These are phyloP conservation scores for Macropis europaea DNA, from an alignment of 2,888 invertebrate genomes.

Conservation along the genomic window DNA sequence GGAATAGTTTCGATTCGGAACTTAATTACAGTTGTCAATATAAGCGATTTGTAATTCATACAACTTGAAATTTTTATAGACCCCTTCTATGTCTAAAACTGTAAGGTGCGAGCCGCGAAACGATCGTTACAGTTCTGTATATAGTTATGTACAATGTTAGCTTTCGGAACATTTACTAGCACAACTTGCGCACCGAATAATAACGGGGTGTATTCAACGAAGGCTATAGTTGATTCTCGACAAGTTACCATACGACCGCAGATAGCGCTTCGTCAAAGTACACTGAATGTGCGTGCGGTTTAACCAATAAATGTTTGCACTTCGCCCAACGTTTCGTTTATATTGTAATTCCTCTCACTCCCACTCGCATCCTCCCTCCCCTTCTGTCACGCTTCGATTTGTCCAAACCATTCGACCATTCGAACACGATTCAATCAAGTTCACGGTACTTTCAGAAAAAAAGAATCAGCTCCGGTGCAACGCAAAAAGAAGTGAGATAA, in stretches of 20 bases:
- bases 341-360: constrained; percentile 64
- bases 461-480: too few species aligned
- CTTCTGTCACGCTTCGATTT: constrained; percentile 19
- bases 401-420: constrained; percentile 21
- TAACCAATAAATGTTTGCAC: constrained; percentile 56
- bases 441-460: constrained; percentile 4
- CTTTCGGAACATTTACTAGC: not conserved
- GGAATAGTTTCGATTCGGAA: too few species aligned
- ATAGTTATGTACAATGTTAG: not conserved
- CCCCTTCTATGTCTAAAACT: too few species aligned
- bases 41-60: too few species aligned
- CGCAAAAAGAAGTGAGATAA: too few species aligned
- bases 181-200: not conserved
- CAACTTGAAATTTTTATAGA: too few species aligned
- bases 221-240: constrained; percentile 31
- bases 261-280: constrained; percentile 33
- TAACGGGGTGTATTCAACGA: not conserved
- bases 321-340: constrained; percentile 63
- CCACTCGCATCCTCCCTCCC: not conserved
- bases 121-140: not conserved
- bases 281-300: constrained; percentile 33
- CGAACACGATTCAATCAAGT: constrained; percentile 2
- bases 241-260: constrained; percentile 36
- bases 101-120: not conserved
- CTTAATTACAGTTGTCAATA: too few species aligned